Evolutionary conservation across 2,888 invertebrate genomes (phyloP), one percentile per base, ranked within the genome.

Genomic region (Alloscopus bannaensis): DNA sequence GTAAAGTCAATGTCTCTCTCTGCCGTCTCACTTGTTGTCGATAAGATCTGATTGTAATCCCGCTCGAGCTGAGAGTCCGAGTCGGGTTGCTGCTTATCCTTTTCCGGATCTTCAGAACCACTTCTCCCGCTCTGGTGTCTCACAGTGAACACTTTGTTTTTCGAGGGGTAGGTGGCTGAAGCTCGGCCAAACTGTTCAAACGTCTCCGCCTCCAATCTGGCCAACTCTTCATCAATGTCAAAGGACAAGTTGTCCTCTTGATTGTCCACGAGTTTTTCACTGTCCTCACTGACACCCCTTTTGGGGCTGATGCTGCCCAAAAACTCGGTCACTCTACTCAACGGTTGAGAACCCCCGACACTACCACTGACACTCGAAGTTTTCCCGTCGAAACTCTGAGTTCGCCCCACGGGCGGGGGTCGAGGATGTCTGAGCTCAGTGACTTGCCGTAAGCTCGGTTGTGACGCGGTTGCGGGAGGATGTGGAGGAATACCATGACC

Each of bases 201-300:
- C 8, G 85, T 83, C 28, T 83, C 82, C 52, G 84, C 66, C 11
- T 84, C 84, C 29, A 85, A 80, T 13, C 78, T 78, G n/a, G 84
- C 81, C 18, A 85, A 65, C 66, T 84, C 85, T 20, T 83, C 84
- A 22, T 84, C 85, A 59, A 84, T 84, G 60, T 82, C 82, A 64
- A 84, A 76, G 1, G 77, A 57, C 11, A 81, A 77, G 59, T 69
- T 83, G 20, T 80, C 78, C 16, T 81, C 80, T 11, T 60, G 36
- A 31, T 50, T 62, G 13, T 70, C 55, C 24, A 18, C 6, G 8
- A 20, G 8, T 20, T 40, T 13, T 22, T 65, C 29, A 24, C 13
- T 57, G 13, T 52, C 42, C 4, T 57, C 13, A 65, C n/a, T 47
- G 22, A n/a, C 16, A 24, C 1, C 22, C 6, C 3, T 45, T 8